Base-by-base conservation (phyloP, 2,888 invertebrate species). In the Enchytraeus crypticus region DNA sequence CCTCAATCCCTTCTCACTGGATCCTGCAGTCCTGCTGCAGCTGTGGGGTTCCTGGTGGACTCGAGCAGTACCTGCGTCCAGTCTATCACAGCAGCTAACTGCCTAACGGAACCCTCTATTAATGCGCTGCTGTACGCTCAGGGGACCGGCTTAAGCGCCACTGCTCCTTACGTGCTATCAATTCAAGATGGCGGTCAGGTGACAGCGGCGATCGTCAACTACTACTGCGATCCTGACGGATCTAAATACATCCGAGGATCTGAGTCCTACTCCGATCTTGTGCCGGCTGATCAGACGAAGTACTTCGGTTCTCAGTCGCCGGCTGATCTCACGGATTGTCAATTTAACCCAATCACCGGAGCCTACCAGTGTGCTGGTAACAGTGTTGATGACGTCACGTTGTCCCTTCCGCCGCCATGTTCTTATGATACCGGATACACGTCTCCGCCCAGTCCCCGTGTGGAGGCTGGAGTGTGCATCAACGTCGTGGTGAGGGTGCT, bases 401-500 rank as follows among this genome's bases (percentile, higher is more conserved):
- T 30, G 11, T 30, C 47, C 11, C 60, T 69, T 34, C 23, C 47
- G 3, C 68, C 70, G 23, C 43, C 63, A 1, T 76, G 74, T 68
- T 1, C 61, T 1, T 70, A 64, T 57, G 73, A 75, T 56, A 63
- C 67, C 59, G 69, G 71, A 1, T 70, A 53, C 34, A 68, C 66
- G 1, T 45, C 55, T 11, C 71, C 73, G 1, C 65, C 65, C 4
- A 46, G 55, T 3, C 74, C 74, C 1, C 45, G 51, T 2, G 56
- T 64, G 1, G 47, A 47, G 14, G 33, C 47, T 0, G 27, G 47
- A 5, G 54, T 60, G 3, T 77, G 77, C 60, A 23, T 61, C 3
- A 73, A 76, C 64, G 70, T 69, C 21, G 74, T 76, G 0, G 60
- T 76, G 18, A 71, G 72, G 47, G 74, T 77, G 1, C 63, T 66